Evolutionary conservation across 2,888 invertebrate species (phyloP).

Genomic region (Pristionchus mayeri): DNA sequence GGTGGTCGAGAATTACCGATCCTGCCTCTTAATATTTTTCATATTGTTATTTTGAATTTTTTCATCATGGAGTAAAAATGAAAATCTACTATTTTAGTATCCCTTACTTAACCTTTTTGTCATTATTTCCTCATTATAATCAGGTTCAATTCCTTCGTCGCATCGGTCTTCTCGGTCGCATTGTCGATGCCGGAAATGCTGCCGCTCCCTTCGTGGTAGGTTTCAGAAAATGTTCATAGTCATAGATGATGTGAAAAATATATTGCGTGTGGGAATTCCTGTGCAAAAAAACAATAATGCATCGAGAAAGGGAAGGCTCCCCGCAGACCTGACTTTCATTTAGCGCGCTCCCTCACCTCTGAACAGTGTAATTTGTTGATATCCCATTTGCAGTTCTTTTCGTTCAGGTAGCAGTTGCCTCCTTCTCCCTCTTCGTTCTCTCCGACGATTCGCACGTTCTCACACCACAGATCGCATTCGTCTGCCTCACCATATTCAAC

Average conservation of each 20-base stretch:
- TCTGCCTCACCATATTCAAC: constrained; percentile 69
- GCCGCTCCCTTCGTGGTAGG: constrained; percentile 59
- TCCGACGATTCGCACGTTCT: constrained; percentile 81
- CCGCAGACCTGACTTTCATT: too few species aligned
- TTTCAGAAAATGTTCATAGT: not conserved
- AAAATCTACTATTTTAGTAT: too few species aligned
- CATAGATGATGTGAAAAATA: not conserved
- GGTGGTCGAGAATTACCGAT: too few species aligned
- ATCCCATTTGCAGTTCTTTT: not conserved
- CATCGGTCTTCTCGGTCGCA: constrained; percentile 52
- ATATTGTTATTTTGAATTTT: too few species aligned
- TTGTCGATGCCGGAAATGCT: constrained; percentile 57
- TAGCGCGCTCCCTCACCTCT: not conserved
- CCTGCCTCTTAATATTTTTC: too few species aligned
- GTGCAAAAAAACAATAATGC: not conserved
- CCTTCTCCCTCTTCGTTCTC: constrained; percentile 87
- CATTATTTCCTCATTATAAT: too few species aligned
- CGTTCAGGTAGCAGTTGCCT: constrained; percentile 84
- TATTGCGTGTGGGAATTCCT: not conserved
- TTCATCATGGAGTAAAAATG: too few species aligned
- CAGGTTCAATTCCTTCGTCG: constrained; percentile 58
- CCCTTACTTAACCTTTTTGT: too few species aligned
- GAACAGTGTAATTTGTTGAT: not conserved
- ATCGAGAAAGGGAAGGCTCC: not conserved
- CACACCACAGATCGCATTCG: constrained; percentile 80